Evolutionary conservation across 2,113 vertebrate genomes (phyloP).

Genomic region (Prietella phreatophila): DNA sequence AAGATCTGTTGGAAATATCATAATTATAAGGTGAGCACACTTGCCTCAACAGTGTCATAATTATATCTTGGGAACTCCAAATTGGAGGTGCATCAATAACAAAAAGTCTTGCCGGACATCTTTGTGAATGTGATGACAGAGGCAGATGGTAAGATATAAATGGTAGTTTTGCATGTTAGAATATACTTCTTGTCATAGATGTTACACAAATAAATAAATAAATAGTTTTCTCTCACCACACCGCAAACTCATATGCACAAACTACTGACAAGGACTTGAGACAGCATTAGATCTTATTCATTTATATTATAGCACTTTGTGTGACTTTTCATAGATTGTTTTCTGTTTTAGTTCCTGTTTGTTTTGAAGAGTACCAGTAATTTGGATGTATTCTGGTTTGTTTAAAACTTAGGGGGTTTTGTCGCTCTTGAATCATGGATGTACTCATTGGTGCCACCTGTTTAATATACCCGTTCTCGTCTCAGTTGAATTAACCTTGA

Average conservation of each 20-base stretch:
- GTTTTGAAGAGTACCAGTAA: background rate
- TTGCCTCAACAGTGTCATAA: background rate
- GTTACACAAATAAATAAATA: background rate
- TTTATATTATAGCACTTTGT: background rate
- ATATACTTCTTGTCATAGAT: background rate
- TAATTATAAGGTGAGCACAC: background rate
- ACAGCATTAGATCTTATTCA: background rate
- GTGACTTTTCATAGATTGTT: background rate
- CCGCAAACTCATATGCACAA: background rate
- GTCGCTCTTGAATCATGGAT: background rate
- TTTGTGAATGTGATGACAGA: background rate
- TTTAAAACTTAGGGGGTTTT: background rate
- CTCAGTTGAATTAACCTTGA: background rate
- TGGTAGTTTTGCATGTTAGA: background rate
- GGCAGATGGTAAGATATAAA: background rate
- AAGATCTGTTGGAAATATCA: background rate
- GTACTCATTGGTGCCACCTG: background rate
- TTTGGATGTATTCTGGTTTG: background rate
- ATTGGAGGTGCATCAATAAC: background rate
- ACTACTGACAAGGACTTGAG: background rate
- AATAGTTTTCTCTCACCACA: background rate
- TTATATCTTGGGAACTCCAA: background rate
- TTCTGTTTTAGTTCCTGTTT: background rate
- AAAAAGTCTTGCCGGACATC: background rate
- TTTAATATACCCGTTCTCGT: background rate